Evolutionary conservation across 2,797 vertebrate species (phyloP).

Genomic region (Orestias chungarensis): DNA sequence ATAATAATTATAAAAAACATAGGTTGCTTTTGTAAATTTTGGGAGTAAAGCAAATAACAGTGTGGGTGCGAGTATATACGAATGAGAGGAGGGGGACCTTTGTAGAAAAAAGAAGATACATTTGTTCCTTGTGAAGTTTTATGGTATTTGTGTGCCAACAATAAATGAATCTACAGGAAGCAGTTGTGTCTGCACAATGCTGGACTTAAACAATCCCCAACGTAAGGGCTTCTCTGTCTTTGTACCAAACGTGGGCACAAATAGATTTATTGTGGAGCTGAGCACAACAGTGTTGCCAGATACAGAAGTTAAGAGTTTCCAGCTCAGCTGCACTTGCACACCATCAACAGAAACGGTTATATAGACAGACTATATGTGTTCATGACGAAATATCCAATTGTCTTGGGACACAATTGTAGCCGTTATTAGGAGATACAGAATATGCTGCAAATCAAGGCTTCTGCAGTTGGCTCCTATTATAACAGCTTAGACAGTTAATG

Average conservation of each 20-base stretch:
- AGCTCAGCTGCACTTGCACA: neutral
- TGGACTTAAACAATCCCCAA: neutral
- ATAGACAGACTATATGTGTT: constrained; percentile 4
- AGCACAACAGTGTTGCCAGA: neutral
- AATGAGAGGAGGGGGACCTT: neutral
- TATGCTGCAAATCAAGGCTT: neutral
- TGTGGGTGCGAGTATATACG: neutral
- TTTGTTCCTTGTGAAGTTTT: constrained; percentile 9
- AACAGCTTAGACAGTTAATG: no score
- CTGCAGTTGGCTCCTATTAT: neutral
- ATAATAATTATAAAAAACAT: neutral
- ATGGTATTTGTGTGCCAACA: neutral
- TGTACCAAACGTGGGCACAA: neutral
- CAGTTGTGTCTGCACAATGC: neutral
- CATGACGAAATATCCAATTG: neutral
- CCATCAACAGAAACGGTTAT: neutral
- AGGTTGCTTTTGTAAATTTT: neutral
- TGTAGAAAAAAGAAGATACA: neutral
- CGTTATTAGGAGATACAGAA: constrained; percentile 3
- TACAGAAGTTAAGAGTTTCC: neutral
- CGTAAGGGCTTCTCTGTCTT: neutral
- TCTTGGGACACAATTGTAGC: neutral
- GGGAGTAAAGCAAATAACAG: neutral
- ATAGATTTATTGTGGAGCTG: constrained; percentile 1
- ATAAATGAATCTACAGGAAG: neutral